A percentile compares a stretch with the other conserved stretches of the same genome.
phyloP scores from a whole-genome alignment of 30 jellyfish, hydroid and myxozoan species.

The Phacellophora camtschatica region DNA sequence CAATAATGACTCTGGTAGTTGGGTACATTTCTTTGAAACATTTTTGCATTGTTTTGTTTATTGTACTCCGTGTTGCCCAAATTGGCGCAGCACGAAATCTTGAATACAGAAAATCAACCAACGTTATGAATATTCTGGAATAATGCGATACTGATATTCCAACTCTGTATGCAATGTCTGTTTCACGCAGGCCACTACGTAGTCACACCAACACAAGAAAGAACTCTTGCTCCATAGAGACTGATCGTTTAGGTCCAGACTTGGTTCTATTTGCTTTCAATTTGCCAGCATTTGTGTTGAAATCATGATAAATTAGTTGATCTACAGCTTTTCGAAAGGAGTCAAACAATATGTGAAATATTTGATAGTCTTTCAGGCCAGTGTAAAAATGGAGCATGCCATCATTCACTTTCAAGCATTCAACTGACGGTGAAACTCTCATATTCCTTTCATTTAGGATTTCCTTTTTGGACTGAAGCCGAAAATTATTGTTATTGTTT shows the following conservation, averaged over 20 bases:
- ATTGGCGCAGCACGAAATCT: not conserved
- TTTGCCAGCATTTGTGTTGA: not conserved
- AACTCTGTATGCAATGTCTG: slow-evolving; percentile 19
- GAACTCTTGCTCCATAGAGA: slow-evolving; percentile 19
- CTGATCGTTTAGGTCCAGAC: slow-evolving; percentile 31
- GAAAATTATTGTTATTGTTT: not conserved
- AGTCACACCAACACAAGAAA: slow-evolving; percentile 30
- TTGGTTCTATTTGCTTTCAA: not conserved
- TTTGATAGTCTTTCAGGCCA: slow-evolving; percentile 1
- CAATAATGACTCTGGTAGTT: slow-evolving; percentile 40
- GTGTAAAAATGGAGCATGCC: not conserved
- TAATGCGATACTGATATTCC: slow-evolving; percentile 32
- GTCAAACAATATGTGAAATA: not conserved
- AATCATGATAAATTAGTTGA: slow-evolving; percentile 1
- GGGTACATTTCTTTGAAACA: not conserved
- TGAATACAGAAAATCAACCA: slow-evolving; percentile 15
- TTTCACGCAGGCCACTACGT: slow-evolving; percentile 7
- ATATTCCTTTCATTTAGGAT: not conserved
- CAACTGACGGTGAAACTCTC: not conserved
- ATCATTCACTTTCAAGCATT: not conserved
- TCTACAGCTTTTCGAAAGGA: not conserved
- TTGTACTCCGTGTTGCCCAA: not conserved
- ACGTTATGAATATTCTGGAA: slow-evolving; percentile 33
- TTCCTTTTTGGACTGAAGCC: not conserved
- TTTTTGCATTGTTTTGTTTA: not conserved